These are phyloP conservation scores for Octodonta nipae DNA, from an alignment of 2,888 invertebrate genomes.

Conservation along the genomic window DNA sequence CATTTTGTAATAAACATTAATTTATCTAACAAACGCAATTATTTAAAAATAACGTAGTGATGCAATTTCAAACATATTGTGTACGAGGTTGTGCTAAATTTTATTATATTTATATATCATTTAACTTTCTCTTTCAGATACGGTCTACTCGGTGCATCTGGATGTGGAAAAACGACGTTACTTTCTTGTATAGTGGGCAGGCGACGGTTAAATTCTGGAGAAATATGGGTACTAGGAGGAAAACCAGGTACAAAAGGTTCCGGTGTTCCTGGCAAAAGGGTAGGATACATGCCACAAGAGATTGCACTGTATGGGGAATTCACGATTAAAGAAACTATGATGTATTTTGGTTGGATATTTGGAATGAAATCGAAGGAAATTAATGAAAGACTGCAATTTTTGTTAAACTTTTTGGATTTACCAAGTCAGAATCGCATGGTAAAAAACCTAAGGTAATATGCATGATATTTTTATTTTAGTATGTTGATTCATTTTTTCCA, in stretches of 20 bases:
- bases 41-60: too few species aligned
- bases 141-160: constrained; percentile 85
- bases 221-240: constrained; percentile 80
- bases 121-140: constrained; percentile 49
- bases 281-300: constrained; percentile 96
- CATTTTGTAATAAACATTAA: too few species aligned
- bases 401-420: constrained; percentile 79
- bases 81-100: too few species aligned
- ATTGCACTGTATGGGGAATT: constrained; percentile 85
- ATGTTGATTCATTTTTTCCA: too few species aligned
- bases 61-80: too few species aligned
- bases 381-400: constrained; percentile 64
- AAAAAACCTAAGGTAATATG: constrained; percentile 53
- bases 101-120: too few species aligned
- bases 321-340: constrained; percentile 87
- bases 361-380: constrained; percentile 79
- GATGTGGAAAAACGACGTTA: constrained; percentile 92
- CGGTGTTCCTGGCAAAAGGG: constrained; percentile 69
- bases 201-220: constrained; percentile 70
- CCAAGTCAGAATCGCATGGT: constrained; percentile 73
- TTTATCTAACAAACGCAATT: too few species aligned
- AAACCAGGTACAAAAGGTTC: constrained; percentile 86
- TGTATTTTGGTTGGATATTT: constrained; percentile 92
- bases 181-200: constrained; percentile 85
- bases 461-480: not conserved